Percentiles rank a stretch among this genome's conserved stretches.
Evolutionary conservation across 2,113 vertebrate genomes (phyloP).

Genomic region (Orthonyx spaldingii): DNA sequence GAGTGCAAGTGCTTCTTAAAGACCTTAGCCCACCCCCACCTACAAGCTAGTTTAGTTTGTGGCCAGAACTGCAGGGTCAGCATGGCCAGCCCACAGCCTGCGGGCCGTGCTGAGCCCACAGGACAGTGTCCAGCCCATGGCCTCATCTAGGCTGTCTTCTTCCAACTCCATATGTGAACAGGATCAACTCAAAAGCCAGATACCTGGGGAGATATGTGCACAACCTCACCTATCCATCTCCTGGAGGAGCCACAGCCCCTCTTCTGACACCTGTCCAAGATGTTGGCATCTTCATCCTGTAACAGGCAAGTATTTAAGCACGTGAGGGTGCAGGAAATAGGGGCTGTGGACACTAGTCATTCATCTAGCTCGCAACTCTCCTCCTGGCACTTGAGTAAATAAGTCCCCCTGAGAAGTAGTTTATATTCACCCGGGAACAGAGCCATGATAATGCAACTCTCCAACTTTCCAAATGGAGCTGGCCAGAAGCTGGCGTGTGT

Average conservation of each 20-base stretch:
- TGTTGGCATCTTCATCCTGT: neutral
- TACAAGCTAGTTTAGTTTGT: neutral
- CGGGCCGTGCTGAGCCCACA: neutral
- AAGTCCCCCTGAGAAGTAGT: neutral
- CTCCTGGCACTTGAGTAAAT: neutral
- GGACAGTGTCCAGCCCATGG: neutral
- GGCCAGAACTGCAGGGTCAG: neutral
- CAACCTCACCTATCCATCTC: accelerated
- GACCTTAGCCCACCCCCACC: neutral
- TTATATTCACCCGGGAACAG: neutral
- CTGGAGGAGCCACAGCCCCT: neutral
- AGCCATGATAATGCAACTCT: constrained; percentile 15
- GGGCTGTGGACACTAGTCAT: neutral
- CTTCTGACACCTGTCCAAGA: neutral
- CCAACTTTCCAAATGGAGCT: constrained; percentile 28
- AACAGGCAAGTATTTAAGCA: neutral
- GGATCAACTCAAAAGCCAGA: neutral
- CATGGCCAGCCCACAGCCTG: neutral
- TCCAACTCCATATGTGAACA: neutral
- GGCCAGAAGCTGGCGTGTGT: neutral
- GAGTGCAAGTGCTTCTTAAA: neutral
- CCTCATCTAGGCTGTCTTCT: neutral
- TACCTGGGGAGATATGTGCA: neutral
- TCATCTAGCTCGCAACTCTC: neutral
- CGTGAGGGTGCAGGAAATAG: neutral